Conservation (phyloP, 2,797 vertebrate genomes). For the Epinephelus malabaricus region DNA sequence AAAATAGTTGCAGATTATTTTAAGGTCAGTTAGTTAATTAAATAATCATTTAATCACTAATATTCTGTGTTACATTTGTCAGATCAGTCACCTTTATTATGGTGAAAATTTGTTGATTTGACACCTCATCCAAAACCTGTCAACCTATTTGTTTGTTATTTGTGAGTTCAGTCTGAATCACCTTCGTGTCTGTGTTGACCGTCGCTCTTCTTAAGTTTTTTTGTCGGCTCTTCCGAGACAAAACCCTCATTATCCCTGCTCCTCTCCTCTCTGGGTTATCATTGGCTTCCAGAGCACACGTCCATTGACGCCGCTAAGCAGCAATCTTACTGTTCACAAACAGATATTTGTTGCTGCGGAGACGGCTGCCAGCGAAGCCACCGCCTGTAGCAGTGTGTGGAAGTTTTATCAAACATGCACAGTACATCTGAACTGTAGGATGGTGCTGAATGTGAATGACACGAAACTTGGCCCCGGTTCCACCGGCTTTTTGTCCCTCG, state of each 20-base stretch:
- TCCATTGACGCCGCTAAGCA: constrained; percentile 73
- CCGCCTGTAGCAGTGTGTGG: constrained; percentile 53
- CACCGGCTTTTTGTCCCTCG: constrained; percentile 42
- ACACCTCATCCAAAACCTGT: background rate
- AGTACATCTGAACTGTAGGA: constrained; percentile 58
- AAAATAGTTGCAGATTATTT: background rate
- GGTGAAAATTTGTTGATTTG: constrained; percentile 10
- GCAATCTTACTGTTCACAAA: constrained; percentile 74
- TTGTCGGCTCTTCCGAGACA: constrained; percentile 70
- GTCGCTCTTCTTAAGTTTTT: constrained; percentile 67
- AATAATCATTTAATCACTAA: background rate
- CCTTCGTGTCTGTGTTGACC: constrained; percentile 61
- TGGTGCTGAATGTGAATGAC: constrained; percentile 66
- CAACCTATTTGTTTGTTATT: background rate
- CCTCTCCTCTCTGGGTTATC: constrained; percentile 75
- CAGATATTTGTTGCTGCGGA: constrained; percentile 76
- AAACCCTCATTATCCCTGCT: constrained; percentile 72
- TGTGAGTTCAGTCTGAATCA: constrained; percentile 45
- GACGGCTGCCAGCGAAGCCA: constrained; percentile 61
- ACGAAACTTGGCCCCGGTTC: constrained; percentile 56
- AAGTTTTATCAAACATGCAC: constrained; percentile 73
- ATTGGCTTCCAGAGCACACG: constrained; percentile 77
- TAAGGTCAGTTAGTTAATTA: background rate
- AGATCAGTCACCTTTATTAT: background rate
- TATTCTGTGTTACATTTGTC: background rate